Evolutionary conservation across 2,113 vertebrate species (phyloP), one percentile per base, ranked within the genome.

Genomic region (Pelobates fuscus): DNA sequence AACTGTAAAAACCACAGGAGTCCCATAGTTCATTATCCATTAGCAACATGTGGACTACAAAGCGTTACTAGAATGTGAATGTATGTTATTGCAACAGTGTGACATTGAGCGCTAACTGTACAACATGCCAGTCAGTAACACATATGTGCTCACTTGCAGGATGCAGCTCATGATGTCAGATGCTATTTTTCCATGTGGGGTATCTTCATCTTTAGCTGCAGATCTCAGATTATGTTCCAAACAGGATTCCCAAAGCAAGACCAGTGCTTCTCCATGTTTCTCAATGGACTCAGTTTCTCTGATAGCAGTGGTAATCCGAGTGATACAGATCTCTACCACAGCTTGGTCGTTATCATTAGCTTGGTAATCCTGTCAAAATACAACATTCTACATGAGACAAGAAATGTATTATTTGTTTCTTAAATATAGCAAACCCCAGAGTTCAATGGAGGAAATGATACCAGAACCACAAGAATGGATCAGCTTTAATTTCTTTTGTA

Each of bases 131-230:
- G 5, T 37, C 32, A 37, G 5, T 37, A 37, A 37, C 5, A 37
- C 32, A 37, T 10, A 37, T 37, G 32, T 44, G 58, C 84, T n/a
- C 62, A 98, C 95, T 94, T 98, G 97, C 82, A 98, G 82, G 85
- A 99, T 96, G 26, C 95, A 99, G 85, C 96, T 99, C 88, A 88
- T 98, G 87, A 99, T 97, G 83, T 99, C 97, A 0, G 96, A 98
- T 0, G 96, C 97, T 0, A 99, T 98, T 86, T 98, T 99, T 24
- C 94, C 92, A 1, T 99, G 96, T 0, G 96, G 97, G 0, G 94
- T 93, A 77, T 98, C 96, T 86, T 98, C 95, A 0, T 94, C 93
- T 78, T 86, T 94, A 21, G 90, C 90, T 0, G 89, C 90, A 0
- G 93, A 89, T 17, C 85, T 89, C 60, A 98, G 93, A 81, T 93